These are phyloP conservation scores for Paguma larvata DNA, from an alignment of 2,797 vertebrate species.

Conservation along the genomic window DNA sequence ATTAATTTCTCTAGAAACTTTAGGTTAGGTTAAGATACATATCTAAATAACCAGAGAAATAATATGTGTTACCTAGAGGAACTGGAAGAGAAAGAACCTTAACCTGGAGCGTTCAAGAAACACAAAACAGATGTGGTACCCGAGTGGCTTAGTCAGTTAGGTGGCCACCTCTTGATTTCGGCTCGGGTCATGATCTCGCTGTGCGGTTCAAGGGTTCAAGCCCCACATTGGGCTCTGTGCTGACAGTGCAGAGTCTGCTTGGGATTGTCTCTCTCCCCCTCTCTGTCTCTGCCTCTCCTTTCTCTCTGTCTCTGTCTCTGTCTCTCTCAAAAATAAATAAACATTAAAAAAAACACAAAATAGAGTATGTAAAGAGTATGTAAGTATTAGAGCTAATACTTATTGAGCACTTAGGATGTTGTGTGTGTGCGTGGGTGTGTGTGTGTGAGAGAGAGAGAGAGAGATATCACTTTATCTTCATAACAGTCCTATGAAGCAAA, in stretches of 20 bases:
- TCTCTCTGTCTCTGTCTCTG: too few species aligned
- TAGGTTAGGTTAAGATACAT: not conserved
- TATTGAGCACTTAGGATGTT: not conserved
- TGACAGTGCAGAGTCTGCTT: too few species aligned
- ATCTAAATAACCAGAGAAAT: not conserved
- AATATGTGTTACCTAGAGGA: not conserved
- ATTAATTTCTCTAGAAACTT: not conserved
- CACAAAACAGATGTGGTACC: not conserved
- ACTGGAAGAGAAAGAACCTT: not conserved
- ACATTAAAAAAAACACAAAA: not conserved
- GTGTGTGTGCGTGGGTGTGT: not conserved
- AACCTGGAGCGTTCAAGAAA: not conserved
- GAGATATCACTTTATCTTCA: not conserved
- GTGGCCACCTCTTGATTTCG: too few species aligned
- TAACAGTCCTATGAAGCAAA: not conserved
- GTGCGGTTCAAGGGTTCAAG: too few species aligned
- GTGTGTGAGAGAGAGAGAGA: not conserved
- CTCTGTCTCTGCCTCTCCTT: too few species aligned
- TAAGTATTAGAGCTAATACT: not conserved
- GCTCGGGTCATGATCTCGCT: too few species aligned
- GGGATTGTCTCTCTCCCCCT: too few species aligned
- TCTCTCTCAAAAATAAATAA: too few species aligned
- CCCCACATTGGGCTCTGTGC: too few species aligned
- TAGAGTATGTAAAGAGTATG: not conserved
- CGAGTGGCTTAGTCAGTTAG: too few species aligned